These are phyloP conservation scores for Pituophis catenifer DNA, from an alignment of 2,113 vertebrate genomes.

Conservation along the genomic window DNA sequence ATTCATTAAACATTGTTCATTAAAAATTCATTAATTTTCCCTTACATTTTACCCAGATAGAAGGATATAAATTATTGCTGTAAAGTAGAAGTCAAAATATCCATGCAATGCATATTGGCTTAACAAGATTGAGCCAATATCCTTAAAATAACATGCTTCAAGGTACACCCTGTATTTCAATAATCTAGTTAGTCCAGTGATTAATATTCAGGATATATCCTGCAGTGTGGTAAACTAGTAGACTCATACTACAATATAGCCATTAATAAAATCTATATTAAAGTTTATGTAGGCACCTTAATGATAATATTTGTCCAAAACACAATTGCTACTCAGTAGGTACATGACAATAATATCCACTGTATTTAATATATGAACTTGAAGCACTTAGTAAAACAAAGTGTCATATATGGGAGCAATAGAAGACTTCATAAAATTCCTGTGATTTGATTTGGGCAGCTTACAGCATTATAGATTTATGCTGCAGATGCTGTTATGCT, in stretches of 20 bases:
- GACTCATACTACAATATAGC: neutral
- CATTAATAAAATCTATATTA: neutral
- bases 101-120: neutral
- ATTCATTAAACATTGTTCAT: neutral
- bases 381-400: neutral
- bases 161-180: neutral
- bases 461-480: neutral
- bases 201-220: neutral
- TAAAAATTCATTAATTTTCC: neutral
- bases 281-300: neutral
- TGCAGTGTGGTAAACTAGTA: neutral
- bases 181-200: neutral
- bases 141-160: neutral
- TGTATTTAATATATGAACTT: neutral
- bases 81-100: neutral
- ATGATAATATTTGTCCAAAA: neutral
- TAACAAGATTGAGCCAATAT: neutral
- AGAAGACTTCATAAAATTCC: neutral
- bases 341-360: neutral
- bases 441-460: neutral
- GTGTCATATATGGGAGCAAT: neutral
- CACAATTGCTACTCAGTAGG: neutral
- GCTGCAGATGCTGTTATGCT: neutral
- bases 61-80: neutral
- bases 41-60: neutral